Percentiles rank a stretch among this genome's conserved stretches.
phyloP scores from a whole-genome alignment of 2,797 vertebrate genomes.

The Myotis daubentonii region DNA sequence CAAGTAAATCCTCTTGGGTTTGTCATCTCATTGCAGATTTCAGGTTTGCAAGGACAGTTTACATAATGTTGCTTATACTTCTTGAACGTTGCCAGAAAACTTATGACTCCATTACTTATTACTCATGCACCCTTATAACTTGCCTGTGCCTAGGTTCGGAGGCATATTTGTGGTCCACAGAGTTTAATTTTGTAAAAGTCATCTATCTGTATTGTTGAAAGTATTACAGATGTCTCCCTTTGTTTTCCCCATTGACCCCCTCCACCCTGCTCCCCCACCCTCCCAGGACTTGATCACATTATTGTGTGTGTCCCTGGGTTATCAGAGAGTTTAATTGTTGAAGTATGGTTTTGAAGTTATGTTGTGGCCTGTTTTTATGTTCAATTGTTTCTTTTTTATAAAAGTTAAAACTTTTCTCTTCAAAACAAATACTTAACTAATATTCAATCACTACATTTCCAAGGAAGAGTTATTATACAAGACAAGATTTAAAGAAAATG shows the following conservation, averaged over 20 bases:
- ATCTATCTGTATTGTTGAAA: no score
- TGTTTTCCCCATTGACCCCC: no score
- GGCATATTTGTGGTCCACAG: background rate
- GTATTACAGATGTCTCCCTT: no score
- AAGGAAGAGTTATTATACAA: background rate
- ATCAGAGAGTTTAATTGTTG: background rate
- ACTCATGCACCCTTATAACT: background rate
- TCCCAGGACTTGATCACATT: no score
- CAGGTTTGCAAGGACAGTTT: background rate
- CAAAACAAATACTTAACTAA: background rate
- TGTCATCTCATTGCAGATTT: background rate
- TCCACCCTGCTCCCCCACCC: no score
- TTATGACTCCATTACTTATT: background rate
- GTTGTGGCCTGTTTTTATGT: background rate
- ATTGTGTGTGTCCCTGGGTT: no score
- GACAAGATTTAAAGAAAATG: constrained; percentile 19
- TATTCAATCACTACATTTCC: background rate
- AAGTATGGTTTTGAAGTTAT: background rate
- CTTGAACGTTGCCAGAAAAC: background rate
- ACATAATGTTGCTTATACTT: background rate
- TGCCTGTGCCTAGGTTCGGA: background rate
- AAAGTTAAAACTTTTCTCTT: constrained; percentile 6
- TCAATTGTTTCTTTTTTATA: background rate
- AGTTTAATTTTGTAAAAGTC: background rate
- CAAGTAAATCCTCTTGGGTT: background rate